A percentile compares a stretch with the other conserved stretches of the same genome.
Evolutionary conservation across 2,797 vertebrate genomes (phyloP).

Genomic region (Tragelaphus oryx): DNA sequence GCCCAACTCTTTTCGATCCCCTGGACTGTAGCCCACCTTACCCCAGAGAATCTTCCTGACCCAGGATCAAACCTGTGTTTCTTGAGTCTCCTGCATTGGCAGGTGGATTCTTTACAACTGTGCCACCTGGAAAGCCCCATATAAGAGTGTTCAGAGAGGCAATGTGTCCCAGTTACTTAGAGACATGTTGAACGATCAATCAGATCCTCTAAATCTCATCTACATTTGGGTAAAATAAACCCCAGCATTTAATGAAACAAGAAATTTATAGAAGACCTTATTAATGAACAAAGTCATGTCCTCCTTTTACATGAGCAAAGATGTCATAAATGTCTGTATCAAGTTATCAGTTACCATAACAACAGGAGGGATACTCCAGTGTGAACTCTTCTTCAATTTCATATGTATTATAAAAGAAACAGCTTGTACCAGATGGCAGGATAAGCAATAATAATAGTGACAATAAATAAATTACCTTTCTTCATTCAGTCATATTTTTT

Average conservation of each 20-base stretch:
- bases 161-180: background rate
- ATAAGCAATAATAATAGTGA: background rate
- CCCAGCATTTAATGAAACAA: background rate
- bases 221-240: background rate
- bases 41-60: background rate
- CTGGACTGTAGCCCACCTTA: background rate
- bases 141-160: background rate
- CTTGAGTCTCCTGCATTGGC: background rate
- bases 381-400: slow-evolving; percentile 10
- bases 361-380: background rate
- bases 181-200: background rate
- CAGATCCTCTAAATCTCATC: background rate
- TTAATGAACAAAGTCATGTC: background rate
- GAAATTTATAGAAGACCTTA: background rate
- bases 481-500: background rate
- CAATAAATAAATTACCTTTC: background rate
- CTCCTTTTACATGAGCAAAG: slow-evolving; percentile 27
- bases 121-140: background rate
- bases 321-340: slow-evolving; percentile 38
- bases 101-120: background rate
- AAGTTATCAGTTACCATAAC: background rate
- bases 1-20: background rate
- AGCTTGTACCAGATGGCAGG: background rate
- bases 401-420: background rate
- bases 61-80: background rate